Evolutionary conservation across 2,888 invertebrate species (phyloP), one percentile per base, ranked within the genome.

Genomic region (Eupeodes luniger): DNA sequence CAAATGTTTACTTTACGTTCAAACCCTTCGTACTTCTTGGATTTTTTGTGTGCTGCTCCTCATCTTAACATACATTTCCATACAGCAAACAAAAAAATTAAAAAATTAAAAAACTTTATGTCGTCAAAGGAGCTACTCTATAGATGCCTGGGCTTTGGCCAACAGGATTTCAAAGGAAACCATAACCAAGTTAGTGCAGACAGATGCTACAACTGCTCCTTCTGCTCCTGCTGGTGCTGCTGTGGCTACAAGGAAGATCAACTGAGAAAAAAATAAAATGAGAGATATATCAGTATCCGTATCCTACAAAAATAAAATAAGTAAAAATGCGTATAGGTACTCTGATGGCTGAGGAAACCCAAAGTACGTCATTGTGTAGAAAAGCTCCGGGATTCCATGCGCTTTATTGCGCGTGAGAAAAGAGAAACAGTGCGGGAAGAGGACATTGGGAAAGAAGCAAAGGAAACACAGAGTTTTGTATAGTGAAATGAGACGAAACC

Each of bases 361-460:
- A 57, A 62, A 27, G 61, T 80, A 84, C 87, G 87, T 83, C 87
- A 81, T 77, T 80, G 76, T 77, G 47, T 72, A 53, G 67, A 77
- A 87, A 87, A 87, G 87, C 87, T 87, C 49, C 40, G 7, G 76
- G 80, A 80, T 80, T 84, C 72, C 79, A 87, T 87, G 87, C 83
- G 87, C 87, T 83, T 80, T 87, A 59, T 87, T 84, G 80, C 64
- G 75, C 76, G 79, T 82, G 59, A 82, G 64, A 69, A 62, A 70
- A 75, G 75, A 82, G 57, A 69, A 75, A 53, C 27, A 49, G 40
- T 40, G 1, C 7, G 12, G 47, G 64, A 2, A 14, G 19, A 19
- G 51, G 49, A 9, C 27, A 9, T 40, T 40, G 40, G 40, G 11
- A 2, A 53, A 44, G 44, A n/a, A 40, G 27, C 2, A 16, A 44